Evolutionary conservation across 1,140 invertebrate genomes (phyloP).

Genomic region (Drosophila nigrodunni): DNA sequence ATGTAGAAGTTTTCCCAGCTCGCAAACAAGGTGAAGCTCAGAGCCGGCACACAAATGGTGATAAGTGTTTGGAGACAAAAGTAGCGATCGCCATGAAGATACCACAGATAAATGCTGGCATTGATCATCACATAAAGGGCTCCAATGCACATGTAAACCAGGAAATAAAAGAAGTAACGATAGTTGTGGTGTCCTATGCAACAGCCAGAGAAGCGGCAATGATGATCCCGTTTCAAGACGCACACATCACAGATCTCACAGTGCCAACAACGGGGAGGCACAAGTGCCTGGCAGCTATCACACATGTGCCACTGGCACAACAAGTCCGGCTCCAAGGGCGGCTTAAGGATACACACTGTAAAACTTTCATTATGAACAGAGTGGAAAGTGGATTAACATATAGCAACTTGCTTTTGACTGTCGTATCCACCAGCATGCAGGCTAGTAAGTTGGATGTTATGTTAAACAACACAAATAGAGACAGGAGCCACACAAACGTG

Average conservation of each 20-base stretch:
- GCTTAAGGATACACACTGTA: slow-evolving; percentile 59
- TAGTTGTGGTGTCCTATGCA: slow-evolving; percentile 96
- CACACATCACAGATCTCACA: slow-evolving; percentile 92
- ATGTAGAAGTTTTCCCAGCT: slow-evolving; percentile 85
- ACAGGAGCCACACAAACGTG: slow-evolving; percentile 87
- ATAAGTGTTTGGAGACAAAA: slow-evolving; percentile 86
- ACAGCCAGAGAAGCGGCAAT: slow-evolving; percentile 95
- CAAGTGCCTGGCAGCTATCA: slow-evolving; percentile 89
- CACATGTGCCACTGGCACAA: slow-evolving; percentile 89
- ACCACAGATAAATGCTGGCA: slow-evolving; percentile 89
- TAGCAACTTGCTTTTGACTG: slow-evolving; percentile 86
- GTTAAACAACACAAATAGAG: slow-evolving; percentile 90
- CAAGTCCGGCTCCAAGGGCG: slow-evolving; percentile 43
- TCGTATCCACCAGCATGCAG: slow-evolving; percentile 90
- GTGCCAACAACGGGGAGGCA: slow-evolving; percentile 96
- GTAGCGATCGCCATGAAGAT: slow-evolving; percentile 84
- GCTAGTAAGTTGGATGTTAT: slow-evolving; percentile 90
- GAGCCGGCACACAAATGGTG: slow-evolving; percentile 88
- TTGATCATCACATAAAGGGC: slow-evolving; percentile 89
- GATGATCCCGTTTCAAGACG: slow-evolving; percentile 96
- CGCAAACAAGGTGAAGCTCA: slow-evolving; percentile 87
- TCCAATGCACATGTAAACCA: slow-evolving; percentile 91
- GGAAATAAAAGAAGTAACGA: slow-evolving; percentile 94
- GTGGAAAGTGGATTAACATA: neutral
- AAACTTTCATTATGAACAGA: neutral